Evolutionary conservation across 2,797 vertebrate genomes (phyloP), one percentile per base, ranked within the genome.

Genomic region (Prionace glauca): DNA sequence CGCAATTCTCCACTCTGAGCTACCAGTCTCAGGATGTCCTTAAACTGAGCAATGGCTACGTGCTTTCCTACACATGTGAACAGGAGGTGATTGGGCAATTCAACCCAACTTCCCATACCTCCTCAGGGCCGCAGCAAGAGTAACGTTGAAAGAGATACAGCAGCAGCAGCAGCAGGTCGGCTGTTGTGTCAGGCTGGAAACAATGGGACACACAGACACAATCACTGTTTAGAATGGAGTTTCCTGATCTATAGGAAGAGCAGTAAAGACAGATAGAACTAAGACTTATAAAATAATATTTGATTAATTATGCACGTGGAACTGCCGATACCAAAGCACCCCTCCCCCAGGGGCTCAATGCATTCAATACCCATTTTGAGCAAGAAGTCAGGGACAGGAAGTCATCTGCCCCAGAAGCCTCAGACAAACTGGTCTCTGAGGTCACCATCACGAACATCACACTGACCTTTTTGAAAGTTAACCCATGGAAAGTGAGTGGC

Each of bases 21-120:
- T 67, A n/a, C 90, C 14, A 92, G 36, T 92, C 62, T 24, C 18
- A 92, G 22, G 5, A 41, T 22, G 62, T 36, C 62, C 41, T 92
- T 69, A 92, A 92, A 92, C 90, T 67, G 36, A 91, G 88, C 60
- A 65, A 92, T n/a, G 14, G 62, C 10, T 84, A 84, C 22, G 81
- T 45, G 18, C 16, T 84, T 84, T 20, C 81, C 36, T 84, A 22
- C 81, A 84, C 41, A 41, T 1, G 65, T 41, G n/a, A 67, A 36
- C 90, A 92, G n/a, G 36, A 92, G 62, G 22, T 69, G 32, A 69
- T 41, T 92, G n/a, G n/a, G 32, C 32, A 92, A 67, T 41, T 67
- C 5, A 36, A 11, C 62, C 22, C 8, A 24, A 24, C 18, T 36
- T 22, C 16, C 20, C 18, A 20, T 45, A 84, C 79, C 79, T 41